Evolutionary conservation across 2,113 vertebrate genomes (phyloP), one percentile per base, ranked within the genome.

Genomic region (Stigmatopora nigra): DNA sequence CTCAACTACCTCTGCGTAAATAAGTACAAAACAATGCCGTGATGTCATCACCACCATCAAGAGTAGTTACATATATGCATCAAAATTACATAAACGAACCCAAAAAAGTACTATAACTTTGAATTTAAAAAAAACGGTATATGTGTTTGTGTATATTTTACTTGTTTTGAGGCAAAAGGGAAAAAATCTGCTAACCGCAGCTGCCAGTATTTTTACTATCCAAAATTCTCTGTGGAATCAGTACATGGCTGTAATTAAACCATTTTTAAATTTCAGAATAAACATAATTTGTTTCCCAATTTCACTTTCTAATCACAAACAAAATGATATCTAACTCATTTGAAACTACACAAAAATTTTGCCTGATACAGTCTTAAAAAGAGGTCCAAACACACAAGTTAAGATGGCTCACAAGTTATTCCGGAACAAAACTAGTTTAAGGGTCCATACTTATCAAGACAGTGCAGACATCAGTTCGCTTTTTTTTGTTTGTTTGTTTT

Each of bases 361-460:
- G 16, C 11, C 17, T 2, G 9, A 31, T 31, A 31, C 25, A 31
- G 25, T 31, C 25, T 31, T n/a, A n/a, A n/a, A n/a, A 68, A 62
- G 66, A 73, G 69, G 76, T 80, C 67, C 70, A 74, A 67, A 49
- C 47, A 69, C 47, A 70, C 62, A 48, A 57, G 48, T 82, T 74
- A 70, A 76, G 63, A 71, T 72, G 79, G 82, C 82, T 75, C 76
- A 77, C 52, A 56, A 47, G 44, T 47, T 49, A 25, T 63, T 59
- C 64, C 52, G 62, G 64, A 72, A 78, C 55, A 73, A 70, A 77
- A 67, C 57, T 67, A 60, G 55, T 64, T 70, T 64, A 44, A 44
- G 13, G 15, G 70, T 77, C 69, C 61, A 72, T 46, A 64, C 68
- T 47, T 48, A 72, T 67, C 83, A 82, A 83, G 78, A 72, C 78